Evolutionary conservation across 2,797 vertebrate species (phyloP).

Genomic region (Rhinella marina): DNA sequence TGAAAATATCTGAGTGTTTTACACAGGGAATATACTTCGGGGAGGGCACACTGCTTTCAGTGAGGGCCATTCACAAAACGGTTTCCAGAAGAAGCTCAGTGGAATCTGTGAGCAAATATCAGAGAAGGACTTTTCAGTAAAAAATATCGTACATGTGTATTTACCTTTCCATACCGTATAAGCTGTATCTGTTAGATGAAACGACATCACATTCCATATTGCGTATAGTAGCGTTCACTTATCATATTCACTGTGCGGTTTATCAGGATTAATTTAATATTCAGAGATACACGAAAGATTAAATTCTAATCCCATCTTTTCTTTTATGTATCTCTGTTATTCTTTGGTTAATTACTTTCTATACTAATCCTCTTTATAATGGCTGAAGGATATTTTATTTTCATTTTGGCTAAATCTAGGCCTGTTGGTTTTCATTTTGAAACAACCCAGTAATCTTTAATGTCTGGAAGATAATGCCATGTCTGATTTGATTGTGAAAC

Average conservation of each 20-base stretch:
- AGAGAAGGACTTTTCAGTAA: background rate
- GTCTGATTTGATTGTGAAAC: background rate
- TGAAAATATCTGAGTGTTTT: background rate
- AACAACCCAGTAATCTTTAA: constrained; percentile 16
- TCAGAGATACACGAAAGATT: constrained; percentile 28
- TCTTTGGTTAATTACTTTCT: constrained; percentile 34
- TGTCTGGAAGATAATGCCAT: constrained; percentile 8
- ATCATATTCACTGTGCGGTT: background rate
- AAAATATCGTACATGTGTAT: background rate
- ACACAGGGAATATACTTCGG: background rate
- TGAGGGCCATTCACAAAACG: background rate
- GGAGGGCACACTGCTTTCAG: background rate
- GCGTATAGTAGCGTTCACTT: background rate
- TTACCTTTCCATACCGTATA: background rate
- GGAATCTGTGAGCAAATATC: background rate
- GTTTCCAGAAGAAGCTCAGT: background rate
- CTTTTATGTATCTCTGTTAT: constrained; percentile 25
- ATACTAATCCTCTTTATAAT: constrained; percentile 31
- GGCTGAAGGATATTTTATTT: background rate
- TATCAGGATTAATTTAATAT: constrained; percentile 17
- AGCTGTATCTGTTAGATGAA: background rate
- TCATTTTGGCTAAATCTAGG: constrained; percentile 25
- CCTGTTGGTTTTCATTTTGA: constrained; percentile 1
- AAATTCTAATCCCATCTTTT: constrained; percentile 15
- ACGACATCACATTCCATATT: background rate